Base-by-base conservation (phyloP, 2,113 vertebrate genomes). In the Orycteropus afer region DNA sequence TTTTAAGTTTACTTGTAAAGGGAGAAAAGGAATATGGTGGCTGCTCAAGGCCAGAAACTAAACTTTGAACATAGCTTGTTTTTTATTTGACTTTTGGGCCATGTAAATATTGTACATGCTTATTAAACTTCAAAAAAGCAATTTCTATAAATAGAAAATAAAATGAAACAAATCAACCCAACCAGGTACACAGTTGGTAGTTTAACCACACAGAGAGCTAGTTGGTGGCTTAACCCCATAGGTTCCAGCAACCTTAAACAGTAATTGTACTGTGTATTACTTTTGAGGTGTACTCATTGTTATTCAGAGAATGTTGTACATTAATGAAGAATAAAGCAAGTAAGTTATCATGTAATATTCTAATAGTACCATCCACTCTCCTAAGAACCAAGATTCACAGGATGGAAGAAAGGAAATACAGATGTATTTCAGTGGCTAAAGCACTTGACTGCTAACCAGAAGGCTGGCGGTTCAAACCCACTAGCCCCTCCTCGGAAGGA, bases 131-230 rank as follows among this genome's bases (percentile, higher is more conserved):
- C 13, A 76, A 67, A 82, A 84, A 61, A 93, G 12, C 18, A 86
- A 87, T 47, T 13, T 61, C 18, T 61, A 61, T 96, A 92, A 77
- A 53, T 22, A 11, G 11, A 85, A 69, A 85, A 80, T 63, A 74
- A 95, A 95, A 74, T 69, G n/a, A 87, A 89, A 81, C 18, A 77
- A 90, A 74, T 83, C 25, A 87, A 81, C 47, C 29, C n/a, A 57
- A 59, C 1, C 1, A 25, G 5, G 7, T 93, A 71, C 69, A 4
- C 18, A 67, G 20, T 49, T 81, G 49, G 34, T 61, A 8, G 23
- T 49, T 67, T 74, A 71, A 69, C 13, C 47, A 71, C 6, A 34
- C 2, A 18, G n/a, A 88, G 4, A 92, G 61, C 13, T 20, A 76
- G 22, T 45, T 78, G 45, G 34, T 74, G 14, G 18, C 55, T 82